Percentiles rank a stretch among this genome's conserved stretches.
Conservation (phyloP, 2,797 vertebrate species). For the Chelon auratus region DNA sequence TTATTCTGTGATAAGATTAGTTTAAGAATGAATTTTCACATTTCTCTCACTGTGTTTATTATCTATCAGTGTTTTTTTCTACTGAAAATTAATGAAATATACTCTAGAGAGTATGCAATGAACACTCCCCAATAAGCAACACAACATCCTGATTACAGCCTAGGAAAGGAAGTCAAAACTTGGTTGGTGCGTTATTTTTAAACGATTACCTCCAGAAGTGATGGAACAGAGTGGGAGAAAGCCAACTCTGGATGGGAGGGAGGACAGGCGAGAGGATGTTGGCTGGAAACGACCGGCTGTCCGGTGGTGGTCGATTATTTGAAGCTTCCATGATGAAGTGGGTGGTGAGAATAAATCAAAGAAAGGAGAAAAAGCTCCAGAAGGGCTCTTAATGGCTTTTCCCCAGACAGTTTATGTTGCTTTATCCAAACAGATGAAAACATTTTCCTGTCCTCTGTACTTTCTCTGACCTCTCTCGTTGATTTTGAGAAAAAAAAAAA, state of each 20-base stretch:
- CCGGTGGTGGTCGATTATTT: constrained; percentile 20
- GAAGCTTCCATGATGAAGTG: constrained; percentile 16
- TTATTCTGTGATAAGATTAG: no score
- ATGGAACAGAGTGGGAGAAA: background rate
- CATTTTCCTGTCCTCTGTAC: constrained; percentile 21
- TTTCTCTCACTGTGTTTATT: no score
- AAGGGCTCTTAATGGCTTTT: constrained; percentile 39
- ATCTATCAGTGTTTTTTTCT: no score
- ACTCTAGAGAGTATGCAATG: background rate
- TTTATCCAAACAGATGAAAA: constrained; percentile 59
- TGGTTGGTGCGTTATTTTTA: background rate
- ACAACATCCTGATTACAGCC: no score
- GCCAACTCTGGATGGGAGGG: background rate
- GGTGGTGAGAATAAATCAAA: constrained; percentile 15
- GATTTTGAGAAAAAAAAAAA: background rate
- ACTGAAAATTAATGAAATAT: background rate
- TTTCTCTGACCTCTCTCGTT: constrained; percentile 45
- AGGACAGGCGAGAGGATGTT: constrained; percentile 3
- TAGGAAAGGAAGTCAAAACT: background rate
- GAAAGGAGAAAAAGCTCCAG: background rate
- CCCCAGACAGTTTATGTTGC: constrained; percentile 45
- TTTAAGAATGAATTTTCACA: no score
- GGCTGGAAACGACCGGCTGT: background rate
- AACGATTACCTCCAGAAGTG: background rate
- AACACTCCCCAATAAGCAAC: no score